Evolutionary conservation across 2,888 invertebrate species (phyloP), one percentile per base, ranked within the genome.

Genomic region (Beris morrisii): DNA sequence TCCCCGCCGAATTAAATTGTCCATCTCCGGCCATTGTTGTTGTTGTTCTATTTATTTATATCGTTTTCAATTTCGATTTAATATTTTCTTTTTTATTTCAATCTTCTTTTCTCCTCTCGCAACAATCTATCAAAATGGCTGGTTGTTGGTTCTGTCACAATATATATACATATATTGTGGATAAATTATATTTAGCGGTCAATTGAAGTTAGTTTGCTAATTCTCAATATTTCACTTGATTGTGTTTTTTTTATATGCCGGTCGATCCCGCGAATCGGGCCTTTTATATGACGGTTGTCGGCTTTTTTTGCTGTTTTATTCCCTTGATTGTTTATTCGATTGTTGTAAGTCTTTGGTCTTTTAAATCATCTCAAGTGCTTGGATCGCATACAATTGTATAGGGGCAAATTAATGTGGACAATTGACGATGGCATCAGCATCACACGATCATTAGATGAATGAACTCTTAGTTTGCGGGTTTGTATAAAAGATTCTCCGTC

Each of bases 201-300:
- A 58, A 58, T 58, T 58, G 58, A 58, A 12, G n/a, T 15, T 56
- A 56, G 22, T 38, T 56, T 56, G 43, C 56, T 28, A 28, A 58
- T 45, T 12, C 58, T 28, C 45, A 22, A 11, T 45, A 28, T 22
- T 58, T 30, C 46, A 28, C 28, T 58, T 45, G 58, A 56, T 44
- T 45, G 31, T 45, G 31, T 58, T 28, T 6, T 45, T n/a, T 44
- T 45, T 6, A 45, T 30, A n/a, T 28, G 28, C 5, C 22, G 22
- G 22, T 22, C 22, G 22, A 22, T 22, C 22, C 22, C 3, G 22
- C 22, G 22, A 22, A 22, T 15, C 9, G 44, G 13, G 58, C 11
- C 28, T n/a, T n/a, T 46, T n/a, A 44, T 43, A 5, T 28, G 45
- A 58, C 58, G 11, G 22, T 38, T 46, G 46, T 58, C 44, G 4